Evolutionary conservation across 2,113 vertebrate species (phyloP), one percentile per base, ranked within the genome.

Genomic region (Suncus etruscus): DNA sequence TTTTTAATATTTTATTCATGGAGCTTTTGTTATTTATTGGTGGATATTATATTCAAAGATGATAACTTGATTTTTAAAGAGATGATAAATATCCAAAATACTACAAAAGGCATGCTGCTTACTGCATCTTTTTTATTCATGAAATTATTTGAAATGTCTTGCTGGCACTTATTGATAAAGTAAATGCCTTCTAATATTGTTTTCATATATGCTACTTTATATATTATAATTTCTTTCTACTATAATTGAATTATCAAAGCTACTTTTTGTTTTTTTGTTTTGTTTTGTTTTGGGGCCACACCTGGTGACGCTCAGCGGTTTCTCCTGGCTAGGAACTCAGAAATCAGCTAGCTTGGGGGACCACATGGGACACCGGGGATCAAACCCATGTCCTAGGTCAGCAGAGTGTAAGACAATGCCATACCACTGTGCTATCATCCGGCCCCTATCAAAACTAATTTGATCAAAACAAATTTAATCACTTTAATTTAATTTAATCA

Each of bases 401-500:
- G 5, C 39, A 3, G 5, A 39, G 39, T 39, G 39, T 5, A 39
- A 39, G 39, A 39, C 39, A 39, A 39, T 39, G n/a, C n/a, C n/a
- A n/a, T n/a, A n/a, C n/a, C n/a, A n/a, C n/a, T n/a, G n/a, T n/a
- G n/a, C n/a, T n/a, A n/a, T n/a, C n/a, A n/a, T n/a, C n/a, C n/a
- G n/a, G n/a, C n/a, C n/a, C n/a, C n/a, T n/a, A n/a, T n/a, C n/a
- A n/a, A n/a, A n/a, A n/a, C n/a, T n/a, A n/a, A n/a, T n/a, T n/a
- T n/a, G n/a, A n/a, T n/a, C n/a, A 39, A 39, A 39, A 39, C 39
- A 39, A 39, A 39, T 39, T 39, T 39, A 39, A 39, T n/a, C n/a
- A n/a, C n/a, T n/a, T n/a, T n/a, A 83, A 78, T 87, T 90, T 96
- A 95, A n/a, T n/a, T 61, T 29, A 95, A 79, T 10, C 3, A 95